Conservation (phyloP, 1,140 invertebrate species). For the Pseudomyrmex sp. region DNA sequence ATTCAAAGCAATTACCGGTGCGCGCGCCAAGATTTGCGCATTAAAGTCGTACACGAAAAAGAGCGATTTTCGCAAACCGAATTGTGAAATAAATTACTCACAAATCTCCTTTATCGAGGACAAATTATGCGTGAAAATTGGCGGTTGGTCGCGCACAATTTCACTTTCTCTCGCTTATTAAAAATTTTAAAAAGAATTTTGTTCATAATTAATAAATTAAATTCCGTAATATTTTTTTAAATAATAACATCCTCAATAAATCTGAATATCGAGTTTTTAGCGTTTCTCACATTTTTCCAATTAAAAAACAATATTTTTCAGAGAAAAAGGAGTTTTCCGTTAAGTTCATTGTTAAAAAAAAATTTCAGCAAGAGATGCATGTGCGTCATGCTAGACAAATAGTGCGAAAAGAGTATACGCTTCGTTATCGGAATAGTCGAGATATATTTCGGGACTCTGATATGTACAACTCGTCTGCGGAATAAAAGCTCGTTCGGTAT, state of each 20-base stretch:
- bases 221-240: too few species aligned
- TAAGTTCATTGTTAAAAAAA: too few species aligned
- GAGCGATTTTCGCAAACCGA: too few species aligned
- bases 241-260: too few species aligned
- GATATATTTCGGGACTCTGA: conserved; percentile 11
- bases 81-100: conserved; percentile 19
- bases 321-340: too few species aligned
- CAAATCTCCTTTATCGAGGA: background rate
- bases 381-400: background rate
- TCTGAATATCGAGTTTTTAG: too few species aligned
- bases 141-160: background rate
- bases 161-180: background rate
- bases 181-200: background rate
- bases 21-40: background rate
- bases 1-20: conserved; percentile 39
- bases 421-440: background rate
- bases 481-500: conserved; percentile 15
- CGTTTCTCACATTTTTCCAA: too few species aligned
- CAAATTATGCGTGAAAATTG: background rate
- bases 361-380: background rate
- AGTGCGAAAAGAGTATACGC: background rate
- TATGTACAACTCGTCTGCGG: background rate
- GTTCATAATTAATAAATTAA: too few species aligned
- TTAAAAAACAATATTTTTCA: too few species aligned
- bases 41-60: background rate